Base-by-base conservation (phyloP, 2,797 vertebrate species). In the Enteromius treurensis region DNA sequence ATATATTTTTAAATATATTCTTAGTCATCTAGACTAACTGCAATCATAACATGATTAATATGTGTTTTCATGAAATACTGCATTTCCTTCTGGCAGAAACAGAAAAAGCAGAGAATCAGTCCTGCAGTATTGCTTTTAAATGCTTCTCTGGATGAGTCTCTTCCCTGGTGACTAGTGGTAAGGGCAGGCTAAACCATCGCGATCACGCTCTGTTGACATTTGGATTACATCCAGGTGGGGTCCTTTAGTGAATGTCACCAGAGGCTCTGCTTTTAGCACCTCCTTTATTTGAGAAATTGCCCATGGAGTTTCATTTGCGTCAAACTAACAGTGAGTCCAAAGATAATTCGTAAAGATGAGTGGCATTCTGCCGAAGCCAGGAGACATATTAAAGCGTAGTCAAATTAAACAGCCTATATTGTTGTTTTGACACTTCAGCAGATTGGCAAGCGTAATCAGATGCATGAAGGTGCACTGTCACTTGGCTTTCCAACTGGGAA, bases 271-370 rank as follows among this genome's bases (percentile, higher is more conserved):
- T 70, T 88, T 82, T 80, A 71, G 85, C 70, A 84, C 83, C 47
- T 81, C 76, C 32, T 34, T 64, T 86, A 77, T 83, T 82, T 65
- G 81, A 88, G 73, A 89, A 87, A 88, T 84, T 82, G 83, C 84
- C 85, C 84, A 81, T 84, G 77, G 85, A 81, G 87, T 86, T 89
- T 88, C 81, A 88, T 90, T 90, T 88, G 81, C 55, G 82, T 89
- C 84, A 81, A 88, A 88, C 86, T 88, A 91, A 85, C 84, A 55
- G 80, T 45, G 68, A 82, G 42, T 55, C 77, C 51, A 74, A 85
- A 80, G 77, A 86, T 88, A 87, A 88, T 89, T 87, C 77, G 85
- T 86, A 62, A 70, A 84, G 34, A 71, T 73, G 37, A 73, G 68
- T 70, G 80, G 45, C 83, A 76, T 71, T 79, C 79, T 70, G 84